Conservation (phyloP, 2,797 vertebrate species). For the Gymnodraco acuticeps region DNA sequence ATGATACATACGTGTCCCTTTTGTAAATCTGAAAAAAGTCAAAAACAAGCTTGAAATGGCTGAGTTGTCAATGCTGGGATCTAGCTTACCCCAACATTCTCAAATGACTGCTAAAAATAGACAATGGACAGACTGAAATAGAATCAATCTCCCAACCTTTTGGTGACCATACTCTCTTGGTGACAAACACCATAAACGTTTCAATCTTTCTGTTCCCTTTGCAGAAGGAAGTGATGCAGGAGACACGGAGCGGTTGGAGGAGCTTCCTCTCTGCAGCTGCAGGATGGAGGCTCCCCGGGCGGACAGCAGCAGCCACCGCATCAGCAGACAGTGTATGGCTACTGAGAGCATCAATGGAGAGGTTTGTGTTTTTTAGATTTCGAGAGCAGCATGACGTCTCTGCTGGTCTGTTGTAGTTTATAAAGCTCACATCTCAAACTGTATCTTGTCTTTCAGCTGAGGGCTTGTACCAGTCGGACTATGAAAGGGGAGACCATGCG, state of each 20-base stretch:
- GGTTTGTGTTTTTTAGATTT: constrained; percentile 74
- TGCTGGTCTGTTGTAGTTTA: background rate
- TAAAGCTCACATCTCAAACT: background rate
- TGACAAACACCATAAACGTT: background rate
- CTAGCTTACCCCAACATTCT: too few relatives aligned
- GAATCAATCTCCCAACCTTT: too few relatives aligned
- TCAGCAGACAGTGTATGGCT: constrained; percentile 91
- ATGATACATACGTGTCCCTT: background rate
- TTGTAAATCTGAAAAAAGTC: background rate
- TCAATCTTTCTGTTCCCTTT: background rate
- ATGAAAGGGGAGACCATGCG: constrained; percentile 94
- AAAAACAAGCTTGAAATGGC: background rate
- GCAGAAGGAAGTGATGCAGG: constrained; percentile 89
- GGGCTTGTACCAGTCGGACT: constrained; percentile 87
- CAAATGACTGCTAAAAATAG: too few relatives aligned
- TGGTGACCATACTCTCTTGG: background rate
- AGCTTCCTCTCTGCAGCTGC: constrained; percentile 93
- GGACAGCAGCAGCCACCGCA: constrained; percentile 84
- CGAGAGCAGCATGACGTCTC: background rate
- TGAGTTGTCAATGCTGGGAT: too few relatives aligned
- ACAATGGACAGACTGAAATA: too few relatives aligned
- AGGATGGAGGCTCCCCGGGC: constrained; percentile 95
- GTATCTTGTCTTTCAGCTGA: constrained; percentile 78
- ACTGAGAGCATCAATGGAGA: constrained; percentile 92
- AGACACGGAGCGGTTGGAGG: constrained; percentile 92